Conservation (phyloP, 2,797 vertebrate genomes). For the Hylomyscus alleni region DNA sequence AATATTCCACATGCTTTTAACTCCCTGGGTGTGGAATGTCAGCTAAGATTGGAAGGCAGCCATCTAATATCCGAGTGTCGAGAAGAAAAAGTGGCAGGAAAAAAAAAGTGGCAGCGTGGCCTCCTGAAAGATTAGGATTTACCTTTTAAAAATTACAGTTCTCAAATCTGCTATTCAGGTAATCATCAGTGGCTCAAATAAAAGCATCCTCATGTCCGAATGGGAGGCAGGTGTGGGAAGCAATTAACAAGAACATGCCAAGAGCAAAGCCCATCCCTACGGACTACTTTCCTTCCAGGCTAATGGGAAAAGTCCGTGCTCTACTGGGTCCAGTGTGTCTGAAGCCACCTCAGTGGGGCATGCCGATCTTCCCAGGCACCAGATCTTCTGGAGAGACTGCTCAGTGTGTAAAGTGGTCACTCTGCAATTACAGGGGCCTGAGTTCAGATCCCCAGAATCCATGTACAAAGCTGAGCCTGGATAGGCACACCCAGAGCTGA, state of each 20-base stretch:
- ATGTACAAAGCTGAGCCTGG: not conserved
- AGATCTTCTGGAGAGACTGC: not conserved
- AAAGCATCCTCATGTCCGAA: slow-evolving; percentile 44
- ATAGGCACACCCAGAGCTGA: not conserved
- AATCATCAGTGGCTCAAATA: slow-evolving; percentile 15
- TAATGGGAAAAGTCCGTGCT: rapidly evolving
- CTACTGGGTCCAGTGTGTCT: not conserved
- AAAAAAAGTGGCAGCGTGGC: not conserved
- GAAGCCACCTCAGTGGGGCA: not conserved
- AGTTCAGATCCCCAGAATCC: not conserved
- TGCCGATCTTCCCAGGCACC: not conserved
- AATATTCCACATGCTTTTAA: slow-evolving; percentile 72
- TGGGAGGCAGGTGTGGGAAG: not conserved
- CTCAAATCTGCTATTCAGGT: slow-evolving; percentile 50
- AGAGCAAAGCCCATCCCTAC: not conserved
- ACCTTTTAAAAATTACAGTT: slow-evolving; percentile 70
- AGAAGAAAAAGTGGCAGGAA: not conserved
- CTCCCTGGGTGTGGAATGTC: slow-evolving; percentile 69
- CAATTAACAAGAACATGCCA: not conserved
- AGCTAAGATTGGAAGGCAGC: slow-evolving; percentile 64
- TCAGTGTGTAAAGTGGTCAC: not conserved
- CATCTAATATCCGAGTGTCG: not conserved
- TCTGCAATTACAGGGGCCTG: not conserved
- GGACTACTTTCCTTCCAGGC: not conserved
- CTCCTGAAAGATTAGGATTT: not conserved